Evolutionary conservation across 2,113 vertebrate genomes (phyloP).

Genomic region (Takifugu bimaculatus): DNA sequence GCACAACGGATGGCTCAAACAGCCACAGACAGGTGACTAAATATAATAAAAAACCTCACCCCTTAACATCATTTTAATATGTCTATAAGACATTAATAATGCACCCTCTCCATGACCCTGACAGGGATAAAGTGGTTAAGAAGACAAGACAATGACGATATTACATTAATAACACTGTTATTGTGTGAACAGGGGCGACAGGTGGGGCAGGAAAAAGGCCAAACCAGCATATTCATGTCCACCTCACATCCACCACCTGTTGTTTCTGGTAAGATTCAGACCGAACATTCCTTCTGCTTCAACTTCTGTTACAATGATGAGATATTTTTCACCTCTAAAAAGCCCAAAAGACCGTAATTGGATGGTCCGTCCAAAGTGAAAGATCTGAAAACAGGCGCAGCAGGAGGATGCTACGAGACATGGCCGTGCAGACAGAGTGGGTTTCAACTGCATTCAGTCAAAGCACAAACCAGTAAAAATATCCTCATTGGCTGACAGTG

Average conservation of each 20-base stretch:
- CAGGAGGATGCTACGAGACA: constrained; percentile 42
- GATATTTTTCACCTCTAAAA: neutral
- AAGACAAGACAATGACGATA: no score
- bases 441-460: constrained; percentile 25
- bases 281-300: no score
- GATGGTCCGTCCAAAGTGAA: constrained; percentile 17
- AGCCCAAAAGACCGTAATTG: constrained; percentile 23
- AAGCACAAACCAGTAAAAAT: neutral
- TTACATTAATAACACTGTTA: neutral
- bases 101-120: no score
- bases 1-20: constrained; percentile 16
- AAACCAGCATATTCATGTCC: constrained; percentile 15
- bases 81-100: no score
- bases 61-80: neutral
- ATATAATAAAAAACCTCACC: no score
- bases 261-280: constrained; percentile 17
- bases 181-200: constrained; percentile 40
- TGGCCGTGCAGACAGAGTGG: constrained; percentile 70
- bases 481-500: neutral
- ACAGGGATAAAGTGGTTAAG: no score
- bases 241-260: constrained; percentile 14
- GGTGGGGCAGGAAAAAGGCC: constrained; percentile 19
- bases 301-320: neutral
- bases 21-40: constrained; percentile 57
- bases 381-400: constrained; percentile 13